Evolutionary conservation across 2,113 vertebrate genomes (phyloP).

Genomic region (Myotis davidii): DNA sequence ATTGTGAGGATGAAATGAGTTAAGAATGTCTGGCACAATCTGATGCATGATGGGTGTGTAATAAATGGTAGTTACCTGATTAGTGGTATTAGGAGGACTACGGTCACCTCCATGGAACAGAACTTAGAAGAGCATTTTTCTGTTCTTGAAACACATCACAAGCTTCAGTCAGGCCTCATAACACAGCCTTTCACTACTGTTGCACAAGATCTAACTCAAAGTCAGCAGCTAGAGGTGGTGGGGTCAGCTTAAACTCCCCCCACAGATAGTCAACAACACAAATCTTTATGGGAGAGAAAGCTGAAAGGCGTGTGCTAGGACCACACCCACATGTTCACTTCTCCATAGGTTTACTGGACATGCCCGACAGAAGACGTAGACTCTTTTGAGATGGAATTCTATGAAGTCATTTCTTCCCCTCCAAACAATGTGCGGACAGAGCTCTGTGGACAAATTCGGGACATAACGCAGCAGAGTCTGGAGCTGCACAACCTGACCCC

Average conservation of each 20-base stretch:
- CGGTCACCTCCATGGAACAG: neutral
- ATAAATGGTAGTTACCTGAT: neutral
- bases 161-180: neutral
- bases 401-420: conserved; percentile 72
- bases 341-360: conserved; percentile 82
- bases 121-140: neutral
- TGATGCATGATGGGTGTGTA: neutral
- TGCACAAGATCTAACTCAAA: neutral
- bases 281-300: neutral
- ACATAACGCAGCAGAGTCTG: conserved; percentile 80
- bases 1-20: neutral
- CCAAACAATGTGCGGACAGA: conserved; percentile 72
- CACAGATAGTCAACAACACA: neutral
- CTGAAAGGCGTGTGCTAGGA: neutral
- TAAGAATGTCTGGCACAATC: neutral
- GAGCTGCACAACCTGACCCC: conserved; percentile 80
- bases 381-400: conserved; percentile 83
- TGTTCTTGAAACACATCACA: neutral
- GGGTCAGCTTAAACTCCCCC: neutral
- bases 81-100: neutral
- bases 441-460: conserved; percentile 78
- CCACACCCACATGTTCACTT: neutral
- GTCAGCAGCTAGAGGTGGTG: neutral
- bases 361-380: conserved; percentile 80
- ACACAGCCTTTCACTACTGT: neutral